These are phyloP conservation scores for Phenganax stokvisi DNA, from an alignment of 92 coral and sea anemone genomes.

Conservation along the genomic window DNA sequence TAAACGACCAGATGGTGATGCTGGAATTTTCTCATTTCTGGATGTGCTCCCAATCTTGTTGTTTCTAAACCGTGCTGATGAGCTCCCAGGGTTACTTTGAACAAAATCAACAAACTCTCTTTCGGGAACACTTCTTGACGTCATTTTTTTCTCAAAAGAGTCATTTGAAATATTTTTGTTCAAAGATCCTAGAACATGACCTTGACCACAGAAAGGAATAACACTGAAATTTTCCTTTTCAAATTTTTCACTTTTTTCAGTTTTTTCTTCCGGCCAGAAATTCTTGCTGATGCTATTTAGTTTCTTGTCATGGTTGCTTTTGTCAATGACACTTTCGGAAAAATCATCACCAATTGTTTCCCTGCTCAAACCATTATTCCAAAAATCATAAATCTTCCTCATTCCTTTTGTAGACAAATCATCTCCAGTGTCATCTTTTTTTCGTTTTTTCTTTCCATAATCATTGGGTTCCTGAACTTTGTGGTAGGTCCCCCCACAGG, in stretches of 20 bases:
- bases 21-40: neutral
- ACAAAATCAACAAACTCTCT: too few relatives aligned
- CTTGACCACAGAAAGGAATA: conserved; percentile 68
- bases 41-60: neutral
- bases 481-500: conserved; percentile 89
- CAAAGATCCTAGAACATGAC: conserved; percentile 57
- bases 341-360: neutral
- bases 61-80: neutral
- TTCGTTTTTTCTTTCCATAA: conserved; percentile 61
- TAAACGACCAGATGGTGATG: too few relatives aligned
- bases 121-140: neutral
- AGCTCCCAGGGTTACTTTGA: too few relatives aligned
- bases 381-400: conserved; percentile 42
- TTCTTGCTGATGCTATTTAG: neutral
- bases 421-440: conserved; percentile 26
- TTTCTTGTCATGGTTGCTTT: too few relatives aligned
- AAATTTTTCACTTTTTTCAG: neutral
- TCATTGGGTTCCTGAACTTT: conserved; percentile 90
- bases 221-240: conserved; percentile 27
- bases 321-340: neutral
- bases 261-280: conserved; percentile 18
- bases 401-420: neutral
- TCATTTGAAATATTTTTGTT: neutral
- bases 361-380: conserved; percentile 26
- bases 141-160: neutral